phyloP scores from a whole-genome alignment of 1,140 invertebrate species.

The Trichonephila clavata region DNA sequence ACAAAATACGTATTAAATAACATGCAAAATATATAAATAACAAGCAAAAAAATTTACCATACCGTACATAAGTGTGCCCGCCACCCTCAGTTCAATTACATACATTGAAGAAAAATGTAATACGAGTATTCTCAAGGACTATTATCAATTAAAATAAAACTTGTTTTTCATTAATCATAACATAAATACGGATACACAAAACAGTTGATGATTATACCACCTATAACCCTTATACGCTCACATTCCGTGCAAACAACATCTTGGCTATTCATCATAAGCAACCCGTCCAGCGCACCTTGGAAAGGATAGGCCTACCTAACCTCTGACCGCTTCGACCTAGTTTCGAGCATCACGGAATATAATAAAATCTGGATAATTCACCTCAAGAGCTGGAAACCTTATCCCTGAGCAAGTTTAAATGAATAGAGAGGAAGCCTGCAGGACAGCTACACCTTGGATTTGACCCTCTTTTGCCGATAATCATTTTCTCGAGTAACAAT shows the following conservation, averaged over 20 bases:
- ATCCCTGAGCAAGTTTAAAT: constrained; percentile 21
- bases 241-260: background rate
- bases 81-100: background rate
- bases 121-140: background rate
- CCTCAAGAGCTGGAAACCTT: background rate
- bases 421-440: background rate
- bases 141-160: constrained; percentile 42
- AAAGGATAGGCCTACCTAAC: constrained; percentile 33
- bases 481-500: constrained; percentile 18
- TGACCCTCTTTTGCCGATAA: constrained; percentile 36
- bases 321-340: constrained; percentile 46
- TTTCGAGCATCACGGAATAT: constrained; percentile 28
- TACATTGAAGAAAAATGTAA: background rate
- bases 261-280: constrained; percentile 17
- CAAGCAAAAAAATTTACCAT: background rate
- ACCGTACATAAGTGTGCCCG: background rate
- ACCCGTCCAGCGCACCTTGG: background rate
- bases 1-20: too few species aligned
- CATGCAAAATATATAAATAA: too few species aligned
- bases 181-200: background rate
- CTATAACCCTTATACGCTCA: background rate
- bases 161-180: constrained; percentile 35
- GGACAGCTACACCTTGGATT: constrained; percentile 42
- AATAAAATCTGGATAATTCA: constrained; percentile 50
- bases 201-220: background rate